Evolutionary conservation across 2,113 vertebrate species (phyloP).

Genomic region (Poeciliopsis prolifica): DNA sequence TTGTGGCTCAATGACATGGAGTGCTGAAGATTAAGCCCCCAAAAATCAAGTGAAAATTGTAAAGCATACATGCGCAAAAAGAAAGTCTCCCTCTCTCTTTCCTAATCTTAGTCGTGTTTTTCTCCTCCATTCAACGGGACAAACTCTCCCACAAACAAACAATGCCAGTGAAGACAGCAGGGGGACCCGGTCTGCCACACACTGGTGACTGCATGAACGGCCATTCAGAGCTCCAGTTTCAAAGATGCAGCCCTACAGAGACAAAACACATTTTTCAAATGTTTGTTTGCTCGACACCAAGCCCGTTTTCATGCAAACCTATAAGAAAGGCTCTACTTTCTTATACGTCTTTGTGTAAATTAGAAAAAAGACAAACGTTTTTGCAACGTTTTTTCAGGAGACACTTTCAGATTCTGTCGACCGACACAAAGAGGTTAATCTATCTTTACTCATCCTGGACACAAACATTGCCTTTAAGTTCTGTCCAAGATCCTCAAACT

Average conservation of each 20-base stretch:
- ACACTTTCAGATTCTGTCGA: background rate
- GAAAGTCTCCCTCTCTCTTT: background rate
- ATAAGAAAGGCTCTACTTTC: background rate
- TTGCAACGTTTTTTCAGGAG: too few species aligned
- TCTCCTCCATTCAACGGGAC: background rate
- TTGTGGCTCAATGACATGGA: too few species aligned
- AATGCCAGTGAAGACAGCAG: constrained; percentile 31
- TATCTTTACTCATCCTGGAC: background rate
- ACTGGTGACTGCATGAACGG: constrained; percentile 17
- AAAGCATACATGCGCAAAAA: background rate
- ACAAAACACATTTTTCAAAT: background rate
- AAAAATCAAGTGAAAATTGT: background rate
- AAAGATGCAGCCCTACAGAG: background rate
- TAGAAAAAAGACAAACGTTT: too few species aligned
- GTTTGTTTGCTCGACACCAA: background rate
- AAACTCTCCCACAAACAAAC: constrained; percentile 5
- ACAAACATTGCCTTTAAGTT: background rate
- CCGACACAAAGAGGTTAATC: constrained; percentile 11
- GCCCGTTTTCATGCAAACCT: background rate
- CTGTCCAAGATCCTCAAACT: background rate
- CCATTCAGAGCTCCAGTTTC: constrained; percentile 2
- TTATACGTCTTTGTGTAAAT: too few species aligned
- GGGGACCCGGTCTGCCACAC: constrained; percentile 45
- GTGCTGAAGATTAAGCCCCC: too few species aligned
- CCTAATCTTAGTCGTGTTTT: background rate